Conservation (phyloP, 2,797 vertebrate genomes). For the Jordanella pulchra region DNA sequence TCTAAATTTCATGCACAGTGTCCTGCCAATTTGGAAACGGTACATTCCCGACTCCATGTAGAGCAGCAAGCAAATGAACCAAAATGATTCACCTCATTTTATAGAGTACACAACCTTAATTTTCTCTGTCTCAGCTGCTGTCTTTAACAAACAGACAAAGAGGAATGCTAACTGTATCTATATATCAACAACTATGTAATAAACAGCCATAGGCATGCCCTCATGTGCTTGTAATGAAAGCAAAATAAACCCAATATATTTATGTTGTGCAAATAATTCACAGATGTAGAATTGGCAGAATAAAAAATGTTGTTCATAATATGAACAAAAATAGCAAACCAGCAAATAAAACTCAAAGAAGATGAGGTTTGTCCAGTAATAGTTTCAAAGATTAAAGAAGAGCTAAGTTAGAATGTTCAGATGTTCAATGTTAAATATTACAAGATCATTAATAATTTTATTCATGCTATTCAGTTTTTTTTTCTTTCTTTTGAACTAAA, state of each 20-base stretch:
- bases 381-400: conserved; percentile 6
- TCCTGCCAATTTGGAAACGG: conserved; percentile 18
- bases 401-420: background rate
- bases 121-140: conserved; percentile 29
- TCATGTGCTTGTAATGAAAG: conserved; percentile 11
- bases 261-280: conserved; percentile 15
- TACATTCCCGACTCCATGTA: conserved; percentile 2
- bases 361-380: conserved; percentile 31
- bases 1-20: conserved; percentile 19
- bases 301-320: too few species aligned
- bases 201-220: conserved; percentile 15
- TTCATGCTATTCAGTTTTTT: conserved; percentile 1
- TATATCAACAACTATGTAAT: conserved; percentile 32
- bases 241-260: conserved; percentile 23
- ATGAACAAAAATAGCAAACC: conserved; percentile 11
- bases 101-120: conserved; percentile 20
- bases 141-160: conserved; percentile 27
- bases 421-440: background rate
- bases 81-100: conserved; percentile 24
- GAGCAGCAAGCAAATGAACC: conserved; percentile 10
- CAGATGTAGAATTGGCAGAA: conserved; percentile 19
- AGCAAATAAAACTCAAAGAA: conserved; percentile 18
- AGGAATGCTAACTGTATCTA: conserved; percentile 27
- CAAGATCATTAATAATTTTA: conserved; percentile 15
- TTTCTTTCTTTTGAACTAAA: too few species aligned